Base-by-base conservation (phyloP, 2,113 vertebrate genomes). In the Cathartes aura region DNA sequence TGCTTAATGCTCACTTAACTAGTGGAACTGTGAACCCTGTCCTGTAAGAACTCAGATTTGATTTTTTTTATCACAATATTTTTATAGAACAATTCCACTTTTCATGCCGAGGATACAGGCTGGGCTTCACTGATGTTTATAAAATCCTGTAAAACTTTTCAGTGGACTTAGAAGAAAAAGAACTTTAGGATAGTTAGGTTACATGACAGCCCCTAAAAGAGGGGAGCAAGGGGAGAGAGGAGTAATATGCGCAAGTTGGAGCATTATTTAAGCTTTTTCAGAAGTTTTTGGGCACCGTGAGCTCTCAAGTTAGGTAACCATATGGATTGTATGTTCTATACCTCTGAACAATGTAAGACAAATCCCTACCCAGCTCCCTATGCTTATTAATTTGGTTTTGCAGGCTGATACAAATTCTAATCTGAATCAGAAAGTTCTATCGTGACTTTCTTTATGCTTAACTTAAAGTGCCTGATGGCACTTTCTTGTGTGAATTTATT, bases 301-400 rank as follows among this genome's bases (percentile, higher is more conserved):
- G 7, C 43, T 92, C 30, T 45, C 11, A 60, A 34, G 60, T 48
- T 56, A 64, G 34, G 64, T 63, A 80, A 72, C 47, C 8, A 5
- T 42, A 27, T 43, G 48, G 29, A 40, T 2, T 72, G 34, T 29
- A 12, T 45, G 5, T 47, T 60, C 36, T 43, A 2, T 63, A 47
- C 14, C 36, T 76, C 48, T 76, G 53, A 86, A 20, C 2, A 71
- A 19, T 1, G 1, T 36, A 84, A 76, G n/a, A 26, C 42, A 55
- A n/a, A 42, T n/a, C 42, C 32, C 32, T 53, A 20, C 34, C 29
- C 43, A 75, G 0, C 17, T 7, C 10, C 10, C 13, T 40, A 0
- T 50, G 13, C n/a, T 63, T 53, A n/a, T 30, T 52, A 43, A 18
- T 76, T 73, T 74, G 52, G 13, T 48, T 82, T 87, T 93, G 19